Percentiles rank a stretch among this genome's conserved stretches.
Conservation (phyloP, 64 coral and sea anemone species). For the Montipora efflorescens region DNA sequence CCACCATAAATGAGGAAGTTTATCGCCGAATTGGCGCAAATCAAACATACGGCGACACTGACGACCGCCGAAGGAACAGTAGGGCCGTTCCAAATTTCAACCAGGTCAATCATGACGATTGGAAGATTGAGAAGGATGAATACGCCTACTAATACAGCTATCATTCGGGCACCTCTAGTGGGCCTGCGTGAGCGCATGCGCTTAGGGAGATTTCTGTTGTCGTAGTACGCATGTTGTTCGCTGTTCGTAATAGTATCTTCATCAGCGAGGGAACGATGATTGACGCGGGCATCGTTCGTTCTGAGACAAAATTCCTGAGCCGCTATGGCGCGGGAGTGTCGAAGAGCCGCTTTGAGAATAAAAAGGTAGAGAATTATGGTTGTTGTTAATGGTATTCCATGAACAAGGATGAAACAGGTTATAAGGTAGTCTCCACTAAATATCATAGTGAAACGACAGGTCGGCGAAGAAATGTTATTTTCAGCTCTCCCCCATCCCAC, state of each 20-base stretch:
- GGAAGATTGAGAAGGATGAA: constrained; percentile 86
- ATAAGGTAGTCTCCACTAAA: constrained; percentile 34
- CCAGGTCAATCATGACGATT: constrained; percentile 80
- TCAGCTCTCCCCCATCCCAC: neutral
- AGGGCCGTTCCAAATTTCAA: constrained; percentile 55
- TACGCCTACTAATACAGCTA: constrained; percentile 74
- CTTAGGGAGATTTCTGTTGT: neutral
- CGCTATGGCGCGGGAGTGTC: constrained; percentile 28
- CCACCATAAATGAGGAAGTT: constrained; percentile 90
- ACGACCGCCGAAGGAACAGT: constrained; percentile 49
- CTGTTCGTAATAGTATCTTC: constrained; percentile 9
- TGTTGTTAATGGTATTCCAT: constrained; percentile 60
- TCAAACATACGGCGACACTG: constrained; percentile 71
- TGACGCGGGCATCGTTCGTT: neutral
- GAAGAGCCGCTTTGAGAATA: constrained; percentile 72
- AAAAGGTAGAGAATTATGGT: constrained; percentile 73
- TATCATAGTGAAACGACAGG: constrained; percentile 63
- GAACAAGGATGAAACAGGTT: constrained; percentile 34
- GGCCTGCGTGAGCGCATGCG: neutral
- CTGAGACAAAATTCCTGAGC: constrained; percentile 22
- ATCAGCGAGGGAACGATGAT: neutral
- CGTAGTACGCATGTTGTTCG: neutral
- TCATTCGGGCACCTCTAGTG: constrained; percentile 61
- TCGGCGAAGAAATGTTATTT: neutral
- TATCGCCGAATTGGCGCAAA: constrained; percentile 78